phyloP scores from a whole-genome alignment of 2,888 invertebrate species.

The Dioctria rufipes region DNA sequence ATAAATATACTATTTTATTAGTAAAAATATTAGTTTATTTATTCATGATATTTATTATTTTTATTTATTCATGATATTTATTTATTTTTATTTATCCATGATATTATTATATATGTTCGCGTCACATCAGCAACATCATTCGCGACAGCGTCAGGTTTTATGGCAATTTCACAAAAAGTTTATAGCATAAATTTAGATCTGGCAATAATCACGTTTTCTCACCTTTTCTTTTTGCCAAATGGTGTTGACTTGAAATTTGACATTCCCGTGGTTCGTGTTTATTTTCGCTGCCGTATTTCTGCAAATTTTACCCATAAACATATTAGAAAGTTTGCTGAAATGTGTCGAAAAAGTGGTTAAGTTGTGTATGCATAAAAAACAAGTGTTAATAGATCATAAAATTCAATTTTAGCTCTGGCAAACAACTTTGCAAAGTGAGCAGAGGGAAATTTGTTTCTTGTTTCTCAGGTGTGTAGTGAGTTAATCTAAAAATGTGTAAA shows the following conservation, averaged over 20 bases:
- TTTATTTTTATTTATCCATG: no score
- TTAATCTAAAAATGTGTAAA: conserved; percentile 23
- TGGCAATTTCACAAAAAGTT: not conserved
- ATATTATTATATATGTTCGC: no score
- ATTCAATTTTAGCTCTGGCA: not conserved
- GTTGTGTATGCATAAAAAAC: conserved; percentile 35
- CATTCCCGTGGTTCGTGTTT: conserved; percentile 55
- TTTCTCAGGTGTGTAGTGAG: conserved; percentile 44
- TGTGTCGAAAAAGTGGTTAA: conserved; percentile 51
- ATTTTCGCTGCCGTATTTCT: conserved; percentile 54
- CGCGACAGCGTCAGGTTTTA: not conserved
- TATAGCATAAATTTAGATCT: conserved; percentile 2
- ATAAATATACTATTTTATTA: no score
- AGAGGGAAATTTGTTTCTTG: conserved; percentile 37
- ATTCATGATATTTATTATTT: no score
- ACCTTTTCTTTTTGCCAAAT: conserved; percentile 46
- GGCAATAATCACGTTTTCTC: not conserved
- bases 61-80: no score
- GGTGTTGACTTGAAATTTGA: conserved; percentile 56
- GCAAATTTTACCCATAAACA: conserved; percentile 51
- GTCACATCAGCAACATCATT: no score
- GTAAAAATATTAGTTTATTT: no score
- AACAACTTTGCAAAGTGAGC: not conserved
- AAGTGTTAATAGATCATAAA: conserved; percentile 15
- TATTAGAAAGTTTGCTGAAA: conserved; percentile 47